Conservation (phyloP, 2,797 vertebrate genomes). For the Schizopygopsis pylzovi region DNA sequence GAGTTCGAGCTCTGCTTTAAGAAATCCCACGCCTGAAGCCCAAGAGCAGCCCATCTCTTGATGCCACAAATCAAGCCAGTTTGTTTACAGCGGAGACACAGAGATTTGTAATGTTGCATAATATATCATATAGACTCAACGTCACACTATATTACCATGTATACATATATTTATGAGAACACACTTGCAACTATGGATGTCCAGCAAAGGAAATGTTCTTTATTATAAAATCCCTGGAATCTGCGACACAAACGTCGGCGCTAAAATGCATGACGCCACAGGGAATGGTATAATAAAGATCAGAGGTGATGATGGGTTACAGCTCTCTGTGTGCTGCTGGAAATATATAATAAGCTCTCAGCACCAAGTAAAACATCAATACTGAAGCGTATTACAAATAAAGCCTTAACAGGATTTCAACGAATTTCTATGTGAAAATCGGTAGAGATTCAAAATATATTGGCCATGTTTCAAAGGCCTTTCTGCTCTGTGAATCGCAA, state of each 20-base stretch:
- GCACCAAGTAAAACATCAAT: constrained; percentile 67
- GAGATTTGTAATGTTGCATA: neutral
- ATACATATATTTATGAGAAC: constrained; percentile 30
- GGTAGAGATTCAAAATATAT: constrained; percentile 59
- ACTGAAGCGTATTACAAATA: constrained; percentile 66
- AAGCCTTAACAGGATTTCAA: constrained; percentile 52
- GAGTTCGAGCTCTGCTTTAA: constrained; percentile 8
- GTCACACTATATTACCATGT: neutral
- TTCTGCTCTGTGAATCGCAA: constrained; percentile 24
- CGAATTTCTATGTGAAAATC: constrained; percentile 69
- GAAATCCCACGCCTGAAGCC: constrained; percentile 18
- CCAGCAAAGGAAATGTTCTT: neutral
- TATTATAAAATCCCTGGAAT: neutral
- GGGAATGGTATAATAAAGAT: constrained; percentile 71
- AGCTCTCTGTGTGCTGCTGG: constrained; percentile 57
- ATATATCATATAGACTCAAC: constrained; percentile 20
- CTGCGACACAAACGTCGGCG: constrained; percentile 55
- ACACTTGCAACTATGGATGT: neutral
- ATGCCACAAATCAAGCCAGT: constrained; percentile 21
- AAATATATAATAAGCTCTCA: constrained; percentile 65
- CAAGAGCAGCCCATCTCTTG: constrained; percentile 32
- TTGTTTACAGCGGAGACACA: constrained; percentile 1
- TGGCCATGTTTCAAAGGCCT: constrained; percentile 39
- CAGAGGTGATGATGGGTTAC: constrained; percentile 56
- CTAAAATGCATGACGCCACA: constrained; percentile 67